Conservation (phyloP, 2,113 vertebrate species). For the Bucco capensis region DNA sequence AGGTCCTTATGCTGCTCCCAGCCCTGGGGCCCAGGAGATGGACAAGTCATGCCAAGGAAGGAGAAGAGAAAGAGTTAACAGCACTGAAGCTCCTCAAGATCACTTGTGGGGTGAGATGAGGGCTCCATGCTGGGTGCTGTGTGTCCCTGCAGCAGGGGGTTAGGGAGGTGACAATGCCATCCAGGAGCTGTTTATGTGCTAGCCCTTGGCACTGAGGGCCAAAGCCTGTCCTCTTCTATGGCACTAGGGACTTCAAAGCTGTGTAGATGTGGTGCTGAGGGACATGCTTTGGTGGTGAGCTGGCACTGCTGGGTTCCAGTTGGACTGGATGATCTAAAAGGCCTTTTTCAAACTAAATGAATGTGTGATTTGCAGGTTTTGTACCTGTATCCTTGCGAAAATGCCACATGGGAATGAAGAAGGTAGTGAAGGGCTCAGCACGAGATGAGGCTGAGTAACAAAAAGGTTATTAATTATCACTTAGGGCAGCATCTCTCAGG, state of each 20-base stretch:
- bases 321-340: too few species aligned
- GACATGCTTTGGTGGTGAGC: too few species aligned
- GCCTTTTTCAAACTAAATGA: too few species aligned
- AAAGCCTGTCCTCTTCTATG: background rate
- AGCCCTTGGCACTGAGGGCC: background rate
- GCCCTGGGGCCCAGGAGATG: fast-evolving
- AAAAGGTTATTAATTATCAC: background rate
- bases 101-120: fast-evolving
- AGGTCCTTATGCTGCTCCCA: background rate
- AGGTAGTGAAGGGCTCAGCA: background rate
- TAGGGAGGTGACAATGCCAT: background rate
- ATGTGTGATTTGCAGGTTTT: background rate
- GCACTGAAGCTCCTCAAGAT: background rate
- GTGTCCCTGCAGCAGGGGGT: background rate
- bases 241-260: too few species aligned
- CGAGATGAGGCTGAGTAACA: fast-evolving
- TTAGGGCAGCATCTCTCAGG: background rate
- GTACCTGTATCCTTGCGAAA: background rate
- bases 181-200: background rate
- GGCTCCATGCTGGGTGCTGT: fast-evolving
- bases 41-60: background rate
- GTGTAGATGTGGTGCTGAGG: too few species aligned
- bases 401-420: background rate
- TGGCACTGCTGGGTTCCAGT: too few species aligned
- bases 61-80: background rate